phyloP scores from a whole-genome alignment of 2,888 invertebrate genomes.

The Apotomis capreana region DNA sequence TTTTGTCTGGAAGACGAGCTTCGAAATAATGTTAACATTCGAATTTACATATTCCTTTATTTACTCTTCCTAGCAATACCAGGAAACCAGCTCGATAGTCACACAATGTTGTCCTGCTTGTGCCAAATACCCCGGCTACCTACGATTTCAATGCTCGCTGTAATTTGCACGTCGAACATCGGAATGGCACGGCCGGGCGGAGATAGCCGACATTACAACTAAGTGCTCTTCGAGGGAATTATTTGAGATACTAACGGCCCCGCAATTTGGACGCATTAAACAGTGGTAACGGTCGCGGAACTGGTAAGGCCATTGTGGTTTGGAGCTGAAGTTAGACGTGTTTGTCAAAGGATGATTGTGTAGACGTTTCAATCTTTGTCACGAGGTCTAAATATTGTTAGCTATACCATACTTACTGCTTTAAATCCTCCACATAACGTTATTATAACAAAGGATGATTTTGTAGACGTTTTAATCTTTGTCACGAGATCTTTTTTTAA shows the following conservation, averaged over 20 bases:
- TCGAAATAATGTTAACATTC: too few relatives aligned
- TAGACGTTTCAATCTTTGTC: too few relatives aligned
- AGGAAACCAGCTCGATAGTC: not conserved
- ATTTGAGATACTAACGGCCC: conserved; percentile 31
- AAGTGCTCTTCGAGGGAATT: conserved; percentile 38
- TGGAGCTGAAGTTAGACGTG: not conserved
- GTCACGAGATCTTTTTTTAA: too few relatives aligned
- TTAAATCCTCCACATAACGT: too few relatives aligned
- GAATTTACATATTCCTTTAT: too few relatives aligned
- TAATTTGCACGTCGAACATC: conserved; percentile 39
- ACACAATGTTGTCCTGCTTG: not conserved
- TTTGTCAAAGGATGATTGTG: too few relatives aligned
- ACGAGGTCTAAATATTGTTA: too few relatives aligned
- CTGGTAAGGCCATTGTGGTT: conserved; percentile 11
- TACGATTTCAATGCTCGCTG: conserved; percentile 27
- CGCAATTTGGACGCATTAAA: conserved; percentile 31
- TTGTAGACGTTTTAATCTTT: too few relatives aligned
- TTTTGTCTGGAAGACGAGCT: too few relatives aligned
- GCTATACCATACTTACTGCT: too few relatives aligned
- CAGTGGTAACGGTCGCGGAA: conserved; percentile 18
- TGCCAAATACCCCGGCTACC: conserved; percentile 10
- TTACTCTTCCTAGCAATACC: not conserved
- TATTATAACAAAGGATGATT: too few relatives aligned
- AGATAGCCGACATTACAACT: conserved; percentile 37
- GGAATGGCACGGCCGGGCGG: conserved; percentile 29